A percentile compares a stretch with the other conserved stretches of the same genome.
Conservation (phyloP, 2,888 invertebrate species). For the Cylindroiulus punctatus region DNA sequence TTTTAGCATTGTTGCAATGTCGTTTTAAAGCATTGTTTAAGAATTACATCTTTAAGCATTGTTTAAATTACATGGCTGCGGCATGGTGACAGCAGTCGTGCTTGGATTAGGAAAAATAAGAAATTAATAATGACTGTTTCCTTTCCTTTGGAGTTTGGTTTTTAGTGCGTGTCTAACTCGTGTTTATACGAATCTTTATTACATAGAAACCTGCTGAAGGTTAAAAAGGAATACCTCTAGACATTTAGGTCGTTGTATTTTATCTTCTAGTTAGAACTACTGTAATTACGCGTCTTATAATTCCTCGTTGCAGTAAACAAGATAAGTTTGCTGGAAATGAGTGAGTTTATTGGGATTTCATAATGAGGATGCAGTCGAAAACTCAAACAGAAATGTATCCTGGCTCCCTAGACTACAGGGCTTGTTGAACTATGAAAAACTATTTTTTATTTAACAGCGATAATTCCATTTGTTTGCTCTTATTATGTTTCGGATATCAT, state of each 20-base stretch:
- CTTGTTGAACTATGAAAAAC: neutral
- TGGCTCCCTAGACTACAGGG: neutral
- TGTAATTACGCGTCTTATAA: neutral
- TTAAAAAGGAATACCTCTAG: neutral
- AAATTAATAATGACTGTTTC: neutral
- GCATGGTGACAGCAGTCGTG: neutral
- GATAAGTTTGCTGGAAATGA: neutral
- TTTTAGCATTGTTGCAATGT: no score
- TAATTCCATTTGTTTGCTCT: no score
- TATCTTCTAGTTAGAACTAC: neutral
- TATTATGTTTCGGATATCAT: no score
- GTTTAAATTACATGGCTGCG: neutral
- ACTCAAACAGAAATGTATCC: neutral
- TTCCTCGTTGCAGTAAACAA: neutral
- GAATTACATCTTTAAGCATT: neutral
- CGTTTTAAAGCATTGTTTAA: neutral
- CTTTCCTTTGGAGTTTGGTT: neutral
- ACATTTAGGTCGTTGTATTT: constrained; percentile 24
- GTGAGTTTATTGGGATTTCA: neutral
- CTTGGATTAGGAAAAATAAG: neutral
- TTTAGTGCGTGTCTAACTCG: neutral
- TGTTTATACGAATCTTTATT: neutral
- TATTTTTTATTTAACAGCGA: neutral
- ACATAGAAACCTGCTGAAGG: neutral
- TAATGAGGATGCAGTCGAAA: neutral